Base-by-base conservation (phyloP, 35 echinoderm and acorn worm species). In the Heliocidaris erythrogramma region DNA sequence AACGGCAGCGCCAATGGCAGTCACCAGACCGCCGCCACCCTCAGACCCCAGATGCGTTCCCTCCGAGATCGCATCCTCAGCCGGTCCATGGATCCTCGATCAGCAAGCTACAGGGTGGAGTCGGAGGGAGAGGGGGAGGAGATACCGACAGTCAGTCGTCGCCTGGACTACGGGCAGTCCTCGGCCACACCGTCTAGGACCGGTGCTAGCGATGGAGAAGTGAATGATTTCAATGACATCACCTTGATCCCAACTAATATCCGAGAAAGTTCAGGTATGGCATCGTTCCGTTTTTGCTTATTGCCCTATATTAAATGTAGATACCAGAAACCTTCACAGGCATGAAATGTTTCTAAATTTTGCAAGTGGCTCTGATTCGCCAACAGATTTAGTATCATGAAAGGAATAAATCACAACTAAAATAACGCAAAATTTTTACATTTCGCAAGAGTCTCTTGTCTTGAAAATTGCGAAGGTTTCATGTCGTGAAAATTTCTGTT, bases 171-270 rank as follows among this genome's bases (percentile, higher is more conserved):
- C 91, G 91, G 49, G 11, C 47, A 18, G 27, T 11, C 91, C 18
- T 30, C n/a, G 7, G 50, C 49, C 49, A n/a, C 91, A 5, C 21
- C 91, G 1, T 30, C 87, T 6, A 32, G 31, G 6, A 89, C 32
- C 12, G 47, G 17, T 89, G 87, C 30, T 89, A 48, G 31, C 31
- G 87, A 92, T 49, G 91, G 49, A 32, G 91, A 92, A n/a, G 48
- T 92, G 48, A 59, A 92, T 27, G 91, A 91, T 14, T 91, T 91
- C 32, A 91, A 91, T 42, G 89, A 92, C 32, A 92, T 92, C 91
- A 92, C 91, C 91, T 59, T 92, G 47, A 49, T 92, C 3, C 91
- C 91, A 49, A 59, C 91, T 13, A 92, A 32, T 18, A 48, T 12
- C 31, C 59, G 91, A 92, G 91, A 92, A 59, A 59, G 30, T 18